Conservation (phyloP, 2,113 vertebrate species). For the Amblyornis subalaris region DNA sequence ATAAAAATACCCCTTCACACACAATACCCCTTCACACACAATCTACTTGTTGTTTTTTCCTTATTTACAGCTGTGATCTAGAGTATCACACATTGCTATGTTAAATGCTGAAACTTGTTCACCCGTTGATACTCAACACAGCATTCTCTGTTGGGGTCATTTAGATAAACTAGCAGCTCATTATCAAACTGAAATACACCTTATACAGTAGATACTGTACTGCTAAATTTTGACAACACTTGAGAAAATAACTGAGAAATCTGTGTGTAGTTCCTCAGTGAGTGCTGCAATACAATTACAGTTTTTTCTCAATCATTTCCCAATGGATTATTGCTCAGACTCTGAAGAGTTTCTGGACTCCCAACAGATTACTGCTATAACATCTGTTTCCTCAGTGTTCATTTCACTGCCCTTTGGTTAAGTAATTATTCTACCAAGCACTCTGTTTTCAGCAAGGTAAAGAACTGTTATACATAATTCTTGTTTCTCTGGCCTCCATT, state of each 20-base stretch:
- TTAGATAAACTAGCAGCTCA: not conserved
- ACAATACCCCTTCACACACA: not conserved
- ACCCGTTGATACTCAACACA: not conserved
- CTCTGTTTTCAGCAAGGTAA: not conserved
- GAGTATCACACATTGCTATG: not conserved
- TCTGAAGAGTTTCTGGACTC: not conserved
- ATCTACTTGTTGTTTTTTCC: not conserved
- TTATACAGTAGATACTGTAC: not conserved
- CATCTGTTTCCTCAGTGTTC: not conserved
- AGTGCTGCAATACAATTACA: not conserved
- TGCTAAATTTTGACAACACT: not conserved
- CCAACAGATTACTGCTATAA: not conserved
- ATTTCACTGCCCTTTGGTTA: not conserved
- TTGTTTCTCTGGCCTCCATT: not conserved
- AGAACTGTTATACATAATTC: not conserved
- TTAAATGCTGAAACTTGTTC: not conserved
- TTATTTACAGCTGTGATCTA: not conserved
- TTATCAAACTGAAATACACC: conserved; percentile 18
- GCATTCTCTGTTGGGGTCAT: not conserved
- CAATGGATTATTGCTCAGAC: not conserved
- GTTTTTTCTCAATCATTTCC: not conserved
- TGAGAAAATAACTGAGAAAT: conserved; percentile 2
- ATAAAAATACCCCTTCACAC: not conserved
- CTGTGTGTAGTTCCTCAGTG: not conserved
- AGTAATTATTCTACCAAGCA: not conserved